phyloP scores from a whole-genome alignment of 2,888 invertebrate species.

The Acleris holmiana region DNA sequence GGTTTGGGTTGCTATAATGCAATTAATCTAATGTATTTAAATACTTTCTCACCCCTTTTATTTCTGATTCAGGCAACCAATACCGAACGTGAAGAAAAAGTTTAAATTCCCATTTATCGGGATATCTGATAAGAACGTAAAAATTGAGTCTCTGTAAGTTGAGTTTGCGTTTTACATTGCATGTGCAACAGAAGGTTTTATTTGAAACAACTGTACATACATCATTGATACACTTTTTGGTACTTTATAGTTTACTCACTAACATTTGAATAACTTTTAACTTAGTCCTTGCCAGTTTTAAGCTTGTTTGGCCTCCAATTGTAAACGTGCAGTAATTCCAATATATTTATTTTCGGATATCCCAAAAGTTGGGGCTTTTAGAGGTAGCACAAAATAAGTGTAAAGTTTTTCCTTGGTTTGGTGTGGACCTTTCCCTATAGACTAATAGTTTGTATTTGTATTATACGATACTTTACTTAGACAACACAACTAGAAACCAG shows the following conservation, averaged over 20 bases:
- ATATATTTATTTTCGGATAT: constrained; percentile 7
- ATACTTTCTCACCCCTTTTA: constrained; percentile 39
- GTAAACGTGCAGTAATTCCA: constrained; percentile 5
- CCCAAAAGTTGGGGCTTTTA: constrained; percentile 5
- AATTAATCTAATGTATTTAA: constrained; percentile 14
- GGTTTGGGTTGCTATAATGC: constrained; percentile 4
- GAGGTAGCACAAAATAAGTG: constrained; percentile 16
- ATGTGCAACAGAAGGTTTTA: constrained; percentile 26
- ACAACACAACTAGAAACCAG: constrained; percentile 1
- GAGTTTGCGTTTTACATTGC: constrained; percentile 50
- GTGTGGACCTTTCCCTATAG: constrained; percentile 35
- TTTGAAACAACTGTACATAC: constrained; percentile 32
- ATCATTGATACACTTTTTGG: constrained; percentile 21
- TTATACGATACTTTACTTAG: constrained; percentile 2
- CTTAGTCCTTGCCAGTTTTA: constrained; percentile 26
- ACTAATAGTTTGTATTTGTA: constrained; percentile 10
- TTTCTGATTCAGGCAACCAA: constrained; percentile 67
- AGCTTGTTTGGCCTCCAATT: constrained; percentile 17
- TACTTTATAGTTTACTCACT: constrained; percentile 32
- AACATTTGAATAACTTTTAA: constrained; percentile 17
- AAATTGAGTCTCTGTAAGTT: constrained; percentile 71
- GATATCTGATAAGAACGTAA: constrained; percentile 70
- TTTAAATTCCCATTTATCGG: constrained; percentile 69
- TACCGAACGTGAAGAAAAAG: constrained; percentile 63
- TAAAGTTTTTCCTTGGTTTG: constrained; percentile 28